phyloP scores from a whole-genome alignment of 2,888 invertebrate species.

The Xylophagus ater region DNA sequence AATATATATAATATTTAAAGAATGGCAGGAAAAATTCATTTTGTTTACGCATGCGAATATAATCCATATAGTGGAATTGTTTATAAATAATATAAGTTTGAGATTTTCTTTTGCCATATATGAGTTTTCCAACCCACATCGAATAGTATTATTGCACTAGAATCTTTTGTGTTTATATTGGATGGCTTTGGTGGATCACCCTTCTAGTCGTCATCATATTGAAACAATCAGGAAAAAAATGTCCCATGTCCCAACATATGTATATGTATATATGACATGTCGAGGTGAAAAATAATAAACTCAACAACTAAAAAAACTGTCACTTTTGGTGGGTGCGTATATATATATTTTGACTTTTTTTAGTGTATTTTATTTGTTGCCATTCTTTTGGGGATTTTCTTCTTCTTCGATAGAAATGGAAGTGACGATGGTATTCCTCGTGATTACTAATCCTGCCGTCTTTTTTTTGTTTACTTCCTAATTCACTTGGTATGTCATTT shows the following conservation, averaged over 20 bases:
- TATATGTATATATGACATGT: constrained; percentile 6
- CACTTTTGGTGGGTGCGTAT: too few relatives aligned
- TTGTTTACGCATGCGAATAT: constrained; percentile 15
- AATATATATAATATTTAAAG: too few relatives aligned
- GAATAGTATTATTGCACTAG: background rate
- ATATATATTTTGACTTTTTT: too few relatives aligned
- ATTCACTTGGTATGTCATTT: too few relatives aligned
- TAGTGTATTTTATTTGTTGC: too few relatives aligned
- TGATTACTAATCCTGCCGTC: too few relatives aligned
- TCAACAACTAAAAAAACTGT: constrained; percentile 8
- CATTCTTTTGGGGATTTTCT: too few relatives aligned
- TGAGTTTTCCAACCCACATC: background rate
- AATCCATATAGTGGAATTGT: constrained; percentile 9
- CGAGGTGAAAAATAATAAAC: constrained; percentile 11
- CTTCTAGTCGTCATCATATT: background rate
- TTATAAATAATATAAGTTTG: too few relatives aligned
- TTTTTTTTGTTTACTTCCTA: too few relatives aligned
- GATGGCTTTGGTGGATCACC: background rate
- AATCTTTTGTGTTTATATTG: background rate
- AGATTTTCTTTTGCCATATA: background rate
- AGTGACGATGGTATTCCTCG: too few relatives aligned
- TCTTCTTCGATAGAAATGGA: too few relatives aligned
- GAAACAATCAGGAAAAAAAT: constrained; percentile 2
- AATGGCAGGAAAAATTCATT: constrained; percentile 16
- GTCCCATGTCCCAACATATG: background rate